phyloP scores from a whole-genome alignment of 2,888 invertebrate species.

The Dione juno region DNA sequence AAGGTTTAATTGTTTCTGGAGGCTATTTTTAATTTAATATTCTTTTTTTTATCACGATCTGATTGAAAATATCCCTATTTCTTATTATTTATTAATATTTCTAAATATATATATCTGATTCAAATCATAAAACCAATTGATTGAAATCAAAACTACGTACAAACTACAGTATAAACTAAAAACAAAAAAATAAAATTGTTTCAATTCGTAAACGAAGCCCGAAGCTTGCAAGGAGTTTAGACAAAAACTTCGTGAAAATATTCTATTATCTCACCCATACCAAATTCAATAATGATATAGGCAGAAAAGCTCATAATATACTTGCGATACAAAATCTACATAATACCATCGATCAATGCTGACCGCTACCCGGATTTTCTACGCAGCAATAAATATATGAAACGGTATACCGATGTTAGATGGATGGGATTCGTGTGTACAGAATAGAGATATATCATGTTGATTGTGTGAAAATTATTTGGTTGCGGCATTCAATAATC shows the following conservation, averaged over 20 bases:
- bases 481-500: conserved; percentile 45
- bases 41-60: too few species aligned
- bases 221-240: background rate
- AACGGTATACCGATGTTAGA: conserved; percentile 57
- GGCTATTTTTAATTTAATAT: too few species aligned
- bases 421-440: conserved; percentile 55
- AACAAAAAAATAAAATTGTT: background rate
- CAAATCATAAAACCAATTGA: too few species aligned
- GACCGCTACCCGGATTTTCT: conserved; percentile 60
- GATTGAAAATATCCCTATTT: too few species aligned
- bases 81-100: too few species aligned
- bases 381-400: conserved; percentile 61
- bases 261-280: conserved; percentile 36
- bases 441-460: conserved; percentile 59
- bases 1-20: too few species aligned
- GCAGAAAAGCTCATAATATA: conserved; percentile 42
- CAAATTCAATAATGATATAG: conserved; percentile 44
- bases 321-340: conserved; percentile 45
- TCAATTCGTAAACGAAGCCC: background rate
- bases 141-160: background rate
- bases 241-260: conserved; percentile 20
- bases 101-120: too few species aligned
- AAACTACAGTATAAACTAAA: background rate
- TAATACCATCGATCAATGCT: conserved; percentile 65
- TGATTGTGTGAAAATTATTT: conserved; percentile 56